Percentiles rank a stretch among this genome's conserved stretches.
These are phyloP conservation scores for Thereva unica DNA, from an alignment of 2,888 invertebrate species.

Conservation along the genomic window DNA sequence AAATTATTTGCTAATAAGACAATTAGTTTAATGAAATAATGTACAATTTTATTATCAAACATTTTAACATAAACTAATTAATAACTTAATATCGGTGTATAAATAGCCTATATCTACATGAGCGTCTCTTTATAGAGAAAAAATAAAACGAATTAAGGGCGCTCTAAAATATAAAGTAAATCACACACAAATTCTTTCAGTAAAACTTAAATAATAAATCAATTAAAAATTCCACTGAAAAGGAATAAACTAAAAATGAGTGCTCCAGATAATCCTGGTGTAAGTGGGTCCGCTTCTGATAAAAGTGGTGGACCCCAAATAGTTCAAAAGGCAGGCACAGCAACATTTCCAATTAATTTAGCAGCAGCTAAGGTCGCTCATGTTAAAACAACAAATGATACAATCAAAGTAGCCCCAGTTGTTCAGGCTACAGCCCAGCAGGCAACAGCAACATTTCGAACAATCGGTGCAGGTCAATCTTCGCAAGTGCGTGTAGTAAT, in stretches of 20 bases:
- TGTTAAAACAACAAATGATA: conserved; percentile 59
- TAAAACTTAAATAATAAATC: neutral
- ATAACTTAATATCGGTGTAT: too few species aligned
- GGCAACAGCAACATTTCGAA: conserved; percentile 52
- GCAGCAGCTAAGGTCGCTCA: conserved; percentile 61
- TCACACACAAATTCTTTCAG: too few species aligned
- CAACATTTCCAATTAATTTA: conserved; percentile 56
- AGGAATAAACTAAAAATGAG: conserved; percentile 40
- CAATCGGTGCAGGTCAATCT: conserved; percentile 50
- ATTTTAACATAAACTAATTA: too few species aligned
- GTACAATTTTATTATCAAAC: too few species aligned
- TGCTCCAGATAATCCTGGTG: conserved; percentile 43
- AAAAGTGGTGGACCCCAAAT: conserved; percentile 34
- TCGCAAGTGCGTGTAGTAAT: conserved; percentile 56
- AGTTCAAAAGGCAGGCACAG: conserved; percentile 36
- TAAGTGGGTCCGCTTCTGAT: conserved; percentile 40
- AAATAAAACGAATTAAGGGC: too few species aligned
- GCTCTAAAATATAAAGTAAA: too few species aligned
- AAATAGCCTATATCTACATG: too few species aligned
- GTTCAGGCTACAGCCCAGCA: conserved; percentile 44
- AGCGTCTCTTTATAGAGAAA: too few species aligned
- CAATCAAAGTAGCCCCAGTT: conserved; percentile 50
- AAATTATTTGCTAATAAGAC: too few species aligned
- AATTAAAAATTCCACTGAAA: neutral
- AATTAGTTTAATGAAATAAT: too few species aligned